These are phyloP conservation scores for Pseudococcus jackbeardsleyi DNA, from an alignment of 2,888 invertebrate genomes.

Conservation along the genomic window DNA sequence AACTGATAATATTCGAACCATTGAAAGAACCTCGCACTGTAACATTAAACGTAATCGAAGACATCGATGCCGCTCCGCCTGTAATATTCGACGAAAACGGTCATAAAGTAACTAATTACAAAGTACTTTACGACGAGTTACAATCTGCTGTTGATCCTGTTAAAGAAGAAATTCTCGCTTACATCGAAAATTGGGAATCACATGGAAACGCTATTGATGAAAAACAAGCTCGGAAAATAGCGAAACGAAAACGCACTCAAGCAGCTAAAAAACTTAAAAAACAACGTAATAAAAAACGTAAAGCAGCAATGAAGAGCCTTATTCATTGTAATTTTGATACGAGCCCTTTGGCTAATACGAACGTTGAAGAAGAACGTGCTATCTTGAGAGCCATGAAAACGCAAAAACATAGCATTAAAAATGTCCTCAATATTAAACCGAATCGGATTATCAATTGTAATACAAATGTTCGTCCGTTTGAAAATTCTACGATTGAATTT, in stretches of 20 bases:
- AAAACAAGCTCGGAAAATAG: slow-evolving; percentile 2
- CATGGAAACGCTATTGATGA: background rate
- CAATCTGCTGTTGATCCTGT: background rate
- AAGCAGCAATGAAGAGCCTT: slow-evolving; percentile 5
- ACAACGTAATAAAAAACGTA: slow-evolving; percentile 11
- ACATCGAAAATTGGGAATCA: slow-evolving; percentile 19
- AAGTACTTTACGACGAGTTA: background rate
- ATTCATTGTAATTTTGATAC: background rate
- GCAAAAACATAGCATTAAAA: background rate
- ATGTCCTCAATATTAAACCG: background rate
- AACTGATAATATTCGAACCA: slow-evolving; percentile 26
- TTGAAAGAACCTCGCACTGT: background rate
- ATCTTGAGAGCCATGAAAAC: slow-evolving; percentile 20
- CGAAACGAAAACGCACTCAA: slow-evolving; percentile 12
- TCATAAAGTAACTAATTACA: background rate
- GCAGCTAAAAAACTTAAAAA: background rate
- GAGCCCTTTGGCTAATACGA: background rate
- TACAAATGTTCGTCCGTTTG: background rate
- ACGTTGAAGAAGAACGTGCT: slow-evolving; percentile 20
- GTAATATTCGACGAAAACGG: slow-evolving; percentile 21
- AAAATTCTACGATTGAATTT: background rate
- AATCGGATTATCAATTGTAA: slow-evolving; percentile 8
- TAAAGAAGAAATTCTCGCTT: slow-evolving; percentile 4
- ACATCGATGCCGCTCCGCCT: background rate
- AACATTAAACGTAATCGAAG: background rate